Base-by-base conservation (phyloP, 2,888 invertebrate genomes). In the Perdita meconis region DNA sequence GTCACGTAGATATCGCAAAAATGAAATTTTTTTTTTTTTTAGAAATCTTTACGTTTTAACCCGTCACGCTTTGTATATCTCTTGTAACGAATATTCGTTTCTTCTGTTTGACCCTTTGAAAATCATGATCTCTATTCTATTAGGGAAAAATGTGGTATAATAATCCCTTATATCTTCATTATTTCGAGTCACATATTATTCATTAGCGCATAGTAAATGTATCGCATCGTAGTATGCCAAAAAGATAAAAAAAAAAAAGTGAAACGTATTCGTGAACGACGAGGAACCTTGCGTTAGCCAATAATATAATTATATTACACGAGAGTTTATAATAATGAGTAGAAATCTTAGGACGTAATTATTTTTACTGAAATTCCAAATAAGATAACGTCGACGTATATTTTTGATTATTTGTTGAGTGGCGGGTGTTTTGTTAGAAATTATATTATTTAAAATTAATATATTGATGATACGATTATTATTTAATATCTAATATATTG, bases 381-480 rank as follows among this genome's bases (percentile, higher is more conserved):
- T 72, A 64, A 72, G 69, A 63, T 53, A 79, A 82, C 86, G 85
- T 87, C 87, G 84, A 87, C 88, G 88, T 89, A 83, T 82, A 87
- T 84, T 87, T 87, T 88, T 88, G 86, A 88, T 73, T 85, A 84
- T 81, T 83, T 88, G 87, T 83, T 88, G 85, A 81, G 83, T 86
- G 86, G 86, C 81, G 88, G 88, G 87, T 88, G 89, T 90, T 90
- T 90, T 91, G 89, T 92, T 91, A 90, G 88, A 91, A 90, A 89
- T 91, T 87, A 90, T 89, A 89, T 92, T 92, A 92, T 92, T 91
- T 90, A 89, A 91, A 91, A 89, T 92, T 91, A 92, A 91, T 92
- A 92, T 92, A 91, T 92, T 92, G 84, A 89, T 89, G 78, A 89
- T 87, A 87, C 82, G 82, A 82, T 87, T 83, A 88, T 90, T 90